phyloP scores from a whole-genome alignment of 2,113 vertebrate species.

The Xyliphius kryptos region DNA sequence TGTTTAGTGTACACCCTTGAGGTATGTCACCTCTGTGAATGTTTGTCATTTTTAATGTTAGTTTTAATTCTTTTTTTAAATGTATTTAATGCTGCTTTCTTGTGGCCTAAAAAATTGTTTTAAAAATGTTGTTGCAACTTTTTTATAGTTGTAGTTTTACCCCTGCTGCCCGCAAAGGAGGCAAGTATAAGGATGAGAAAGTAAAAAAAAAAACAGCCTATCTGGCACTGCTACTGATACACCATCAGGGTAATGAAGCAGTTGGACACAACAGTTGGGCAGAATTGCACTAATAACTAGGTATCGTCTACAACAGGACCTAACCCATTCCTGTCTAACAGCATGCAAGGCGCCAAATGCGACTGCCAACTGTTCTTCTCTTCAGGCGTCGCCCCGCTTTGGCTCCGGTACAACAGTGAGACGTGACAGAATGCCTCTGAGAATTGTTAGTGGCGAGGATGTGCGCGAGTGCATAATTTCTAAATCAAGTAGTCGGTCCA shows the following conservation, averaged over 20 bases:
- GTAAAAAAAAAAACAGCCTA: background rate
- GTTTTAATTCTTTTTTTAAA: too few relatives aligned
- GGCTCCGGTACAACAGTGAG: conserved; percentile 47
- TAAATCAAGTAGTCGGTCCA: background rate
- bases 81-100: too few relatives aligned
- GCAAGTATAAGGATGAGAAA: too few relatives aligned
- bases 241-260: conserved; percentile 54
- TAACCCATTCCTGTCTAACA: conserved; percentile 64
- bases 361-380: conserved; percentile 66
- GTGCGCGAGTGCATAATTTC: background rate
- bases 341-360: conserved; percentile 66
- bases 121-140: too few relatives aligned
- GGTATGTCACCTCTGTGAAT: too few relatives aligned
- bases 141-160: too few relatives aligned
- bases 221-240: conserved; percentile 25
- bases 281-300: conserved; percentile 51
- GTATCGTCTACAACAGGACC: conserved; percentile 61
- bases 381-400: conserved; percentile 58
- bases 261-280: conserved; percentile 60
- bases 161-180: too few relatives aligned
- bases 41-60: too few relatives aligned
- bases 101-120: too few relatives aligned
- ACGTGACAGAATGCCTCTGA: conserved; percentile 27
- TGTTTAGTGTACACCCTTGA: too few relatives aligned
- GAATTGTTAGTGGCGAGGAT: conserved; percentile 16